phyloP scores from a whole-genome alignment of 2,888 invertebrate species.

The Sepioteuthis lessoniana region DNA sequence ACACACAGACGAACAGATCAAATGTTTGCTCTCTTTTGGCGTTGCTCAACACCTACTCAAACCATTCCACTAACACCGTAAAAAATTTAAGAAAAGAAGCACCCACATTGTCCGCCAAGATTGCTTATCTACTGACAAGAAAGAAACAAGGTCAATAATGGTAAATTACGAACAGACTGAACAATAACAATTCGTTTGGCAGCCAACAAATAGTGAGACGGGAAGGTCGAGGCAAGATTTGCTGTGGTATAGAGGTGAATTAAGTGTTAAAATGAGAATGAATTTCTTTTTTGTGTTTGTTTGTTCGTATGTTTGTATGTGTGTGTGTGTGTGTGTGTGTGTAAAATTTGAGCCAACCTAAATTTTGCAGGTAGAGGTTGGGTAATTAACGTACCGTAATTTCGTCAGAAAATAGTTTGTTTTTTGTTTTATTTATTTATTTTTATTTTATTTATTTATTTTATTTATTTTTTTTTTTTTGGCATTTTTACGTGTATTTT shows the following conservation, averaged over 20 bases:
- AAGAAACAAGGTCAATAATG: slow-evolving; percentile 33
- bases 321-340: neutral
- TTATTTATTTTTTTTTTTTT: too few species aligned
- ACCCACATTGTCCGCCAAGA: neutral
- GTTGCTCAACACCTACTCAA: neutral
- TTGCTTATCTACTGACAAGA: neutral
- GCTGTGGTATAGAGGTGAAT: neutral
- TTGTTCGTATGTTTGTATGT: too few species aligned
- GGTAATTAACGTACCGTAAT: too few species aligned
- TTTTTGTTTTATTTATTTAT: too few species aligned
- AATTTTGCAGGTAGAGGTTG: too few species aligned
- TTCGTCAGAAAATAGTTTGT: too few species aligned
- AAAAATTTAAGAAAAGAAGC: neutral
- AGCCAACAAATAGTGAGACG: neutral
- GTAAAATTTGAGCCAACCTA: neutral
- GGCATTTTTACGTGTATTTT: too few species aligned
- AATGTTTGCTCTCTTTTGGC: slow-evolving; percentile 20
- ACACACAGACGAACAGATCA: neutral
- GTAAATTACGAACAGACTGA: neutral
- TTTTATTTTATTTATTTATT: too few species aligned
- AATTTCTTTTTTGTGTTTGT: neutral
- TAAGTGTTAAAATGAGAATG: neutral
- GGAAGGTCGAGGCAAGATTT: slow-evolving; percentile 20
- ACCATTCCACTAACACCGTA: neutral
- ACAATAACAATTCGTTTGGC: slow-evolving; percentile 33